Evolutionary conservation across 2,888 invertebrate species (phyloP).

Genomic region (Himalopsyche tibetana): DNA sequence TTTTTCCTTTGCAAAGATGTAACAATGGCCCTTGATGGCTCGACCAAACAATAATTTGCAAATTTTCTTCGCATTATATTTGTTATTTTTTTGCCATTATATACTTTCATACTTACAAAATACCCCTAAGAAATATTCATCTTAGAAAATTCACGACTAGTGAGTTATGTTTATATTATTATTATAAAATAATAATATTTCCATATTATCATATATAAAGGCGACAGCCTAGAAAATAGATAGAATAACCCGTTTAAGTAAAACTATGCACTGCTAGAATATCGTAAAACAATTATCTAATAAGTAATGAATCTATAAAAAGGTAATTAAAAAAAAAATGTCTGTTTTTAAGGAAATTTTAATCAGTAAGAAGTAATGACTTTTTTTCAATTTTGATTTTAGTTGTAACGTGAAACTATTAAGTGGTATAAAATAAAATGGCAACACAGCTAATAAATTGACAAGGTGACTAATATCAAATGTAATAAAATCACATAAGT

Average conservation of each 20-base stretch:
- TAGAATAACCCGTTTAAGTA: background rate
- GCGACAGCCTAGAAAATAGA: background rate
- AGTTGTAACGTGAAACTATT: no score
- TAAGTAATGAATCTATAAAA: no score
- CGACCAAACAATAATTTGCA: background rate
- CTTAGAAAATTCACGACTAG: background rate
- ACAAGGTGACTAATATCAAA: no score
- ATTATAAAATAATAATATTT: background rate
- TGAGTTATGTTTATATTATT: background rate
- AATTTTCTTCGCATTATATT: slow-evolving; percentile 3
- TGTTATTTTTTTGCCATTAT: background rate
- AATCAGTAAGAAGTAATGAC: no score
- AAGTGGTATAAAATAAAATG: no score
- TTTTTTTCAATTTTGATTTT: no score
- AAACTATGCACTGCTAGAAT: background rate
- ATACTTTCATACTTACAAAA: background rate
- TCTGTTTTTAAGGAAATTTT: no score
- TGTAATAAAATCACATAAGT: no score
- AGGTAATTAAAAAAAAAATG: no score
- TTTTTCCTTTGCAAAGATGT: background rate
- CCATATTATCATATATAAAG: background rate
- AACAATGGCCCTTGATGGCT: slow-evolving; percentile 2
- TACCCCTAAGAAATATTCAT: background rate
- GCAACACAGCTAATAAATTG: no score
- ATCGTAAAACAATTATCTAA: no score